A percentile compares a stretch with the other conserved stretches of the same genome.
Conservation (phyloP, 2,113 vertebrate genomes). For the Probosciger aterrimus region DNA sequence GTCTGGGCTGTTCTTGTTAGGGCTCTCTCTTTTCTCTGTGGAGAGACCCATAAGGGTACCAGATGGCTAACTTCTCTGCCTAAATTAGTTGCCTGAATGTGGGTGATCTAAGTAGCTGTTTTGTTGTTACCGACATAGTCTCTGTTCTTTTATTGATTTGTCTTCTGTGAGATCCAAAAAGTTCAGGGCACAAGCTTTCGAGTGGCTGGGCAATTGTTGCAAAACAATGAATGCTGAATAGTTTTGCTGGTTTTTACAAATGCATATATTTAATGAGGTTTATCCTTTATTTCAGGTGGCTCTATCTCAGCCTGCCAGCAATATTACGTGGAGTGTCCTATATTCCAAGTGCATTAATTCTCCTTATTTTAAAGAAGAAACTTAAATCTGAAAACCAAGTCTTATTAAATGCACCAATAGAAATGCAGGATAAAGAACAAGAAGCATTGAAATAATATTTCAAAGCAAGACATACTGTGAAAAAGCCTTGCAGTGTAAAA, state of each 20-base stretch:
- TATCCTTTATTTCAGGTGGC: slow-evolving; percentile 49
- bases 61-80: background rate
- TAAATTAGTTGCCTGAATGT: background rate
- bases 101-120: background rate
- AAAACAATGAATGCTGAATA: background rate
- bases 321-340: slow-evolving; percentile 44
- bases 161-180: background rate
- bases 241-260: background rate
- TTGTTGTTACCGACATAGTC: background rate
- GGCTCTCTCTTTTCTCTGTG: background rate
- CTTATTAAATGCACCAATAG: background rate
- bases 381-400: background rate
- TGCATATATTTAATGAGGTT: background rate
- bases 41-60: background rate
- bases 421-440: slow-evolving; percentile 30
- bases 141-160: background rate
- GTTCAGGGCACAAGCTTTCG: background rate
- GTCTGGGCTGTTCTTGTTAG: background rate
- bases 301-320: slow-evolving; percentile 56
- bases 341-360: slow-evolving; percentile 32
- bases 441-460: background rate
- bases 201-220: background rate
- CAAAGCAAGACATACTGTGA: background rate
- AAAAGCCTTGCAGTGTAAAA: background rate
- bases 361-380: slow-evolving; percentile 54